These are phyloP conservation scores for Capra hircus DNA, from an alignment of 2,113 vertebrate genomes.

Conservation along the genomic window DNA sequence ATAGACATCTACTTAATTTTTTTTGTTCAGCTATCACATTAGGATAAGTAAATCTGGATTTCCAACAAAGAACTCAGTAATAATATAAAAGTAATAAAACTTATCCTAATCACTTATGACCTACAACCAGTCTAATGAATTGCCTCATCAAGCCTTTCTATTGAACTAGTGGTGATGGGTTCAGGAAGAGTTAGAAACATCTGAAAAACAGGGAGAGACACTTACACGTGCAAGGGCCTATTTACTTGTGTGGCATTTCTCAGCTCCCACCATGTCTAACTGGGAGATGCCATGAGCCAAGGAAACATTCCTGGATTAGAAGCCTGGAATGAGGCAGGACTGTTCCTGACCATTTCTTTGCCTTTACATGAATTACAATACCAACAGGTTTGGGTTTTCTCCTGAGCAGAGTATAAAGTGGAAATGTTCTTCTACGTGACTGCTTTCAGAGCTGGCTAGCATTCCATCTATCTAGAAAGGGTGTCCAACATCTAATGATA, in stretches of 20 bases:
- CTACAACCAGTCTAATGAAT: not conserved
- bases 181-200: not conserved
- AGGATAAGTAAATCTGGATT: conserved; percentile 13
- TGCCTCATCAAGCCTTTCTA: not conserved
- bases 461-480: not conserved
- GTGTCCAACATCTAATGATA: not conserved
- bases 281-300: not conserved
- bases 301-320: no score
- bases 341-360: not conserved
- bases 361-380: not conserved
- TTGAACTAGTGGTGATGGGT: not conserved
- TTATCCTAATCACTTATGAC: not conserved
- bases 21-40: not conserved
- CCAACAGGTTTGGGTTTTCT: not conserved
- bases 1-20: not conserved
- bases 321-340: not conserved
- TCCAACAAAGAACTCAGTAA: not conserved
- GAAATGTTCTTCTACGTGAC: not conserved
- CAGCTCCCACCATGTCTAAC: not conserved
- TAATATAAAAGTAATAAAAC: not conserved
- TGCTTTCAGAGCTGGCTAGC: not conserved
- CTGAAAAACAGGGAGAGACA: not conserved
- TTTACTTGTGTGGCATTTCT: not conserved
- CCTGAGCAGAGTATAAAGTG: not conserved
- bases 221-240: not conserved